These are phyloP conservation scores for Drosophila subquinaria DNA, from an alignment of 2,888 invertebrate genomes.

Conservation along the genomic window DNA sequence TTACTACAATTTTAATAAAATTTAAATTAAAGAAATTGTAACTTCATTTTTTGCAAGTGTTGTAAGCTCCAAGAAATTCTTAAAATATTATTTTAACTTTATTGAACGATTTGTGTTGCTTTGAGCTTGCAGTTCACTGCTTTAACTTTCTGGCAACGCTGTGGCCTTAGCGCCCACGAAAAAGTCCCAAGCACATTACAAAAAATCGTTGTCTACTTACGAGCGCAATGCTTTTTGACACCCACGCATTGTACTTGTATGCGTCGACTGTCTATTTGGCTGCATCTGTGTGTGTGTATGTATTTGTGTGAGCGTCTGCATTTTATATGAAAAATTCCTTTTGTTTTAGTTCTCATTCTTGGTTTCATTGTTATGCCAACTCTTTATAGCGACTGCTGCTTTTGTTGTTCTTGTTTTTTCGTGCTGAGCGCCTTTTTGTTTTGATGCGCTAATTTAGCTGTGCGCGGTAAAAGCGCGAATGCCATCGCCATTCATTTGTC, in stretches of 20 bases:
- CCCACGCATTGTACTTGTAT: constrained; percentile 41
- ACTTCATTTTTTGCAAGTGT: too few species aligned
- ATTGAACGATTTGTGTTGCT: too few species aligned
- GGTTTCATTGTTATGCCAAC: constrained; percentile 51
- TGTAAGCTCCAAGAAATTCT: too few species aligned
- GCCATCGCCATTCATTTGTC: constrained; percentile 34
- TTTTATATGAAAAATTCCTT: constrained; percentile 55
- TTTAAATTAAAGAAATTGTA: too few species aligned
- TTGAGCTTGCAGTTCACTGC: too few species aligned
- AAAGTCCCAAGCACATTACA: constrained; percentile 35
- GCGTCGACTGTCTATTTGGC: constrained; percentile 2
- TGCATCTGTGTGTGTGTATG: constrained; percentile 12
- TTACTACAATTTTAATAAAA: too few species aligned
- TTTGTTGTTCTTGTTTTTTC: constrained; percentile 32
- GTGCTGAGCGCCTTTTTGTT: constrained; percentile 64
- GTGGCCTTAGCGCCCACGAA: constrained; percentile 16
- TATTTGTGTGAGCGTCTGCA: constrained; percentile 32
- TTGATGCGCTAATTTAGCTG: constrained; percentile 74
- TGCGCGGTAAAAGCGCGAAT: constrained; percentile 55
- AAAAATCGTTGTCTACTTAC: constrained; percentile 66
- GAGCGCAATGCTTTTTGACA: constrained; percentile 47
- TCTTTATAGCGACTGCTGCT: constrained; percentile 38
- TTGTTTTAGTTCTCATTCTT: constrained; percentile 62
- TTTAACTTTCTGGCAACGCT: constrained; percentile 38
- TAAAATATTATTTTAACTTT: too few species aligned